Evolutionary conservation across 2,888 invertebrate species (phyloP), one percentile per base, ranked within the genome.

Genomic region (Drosophila austrosaltans): DNA sequence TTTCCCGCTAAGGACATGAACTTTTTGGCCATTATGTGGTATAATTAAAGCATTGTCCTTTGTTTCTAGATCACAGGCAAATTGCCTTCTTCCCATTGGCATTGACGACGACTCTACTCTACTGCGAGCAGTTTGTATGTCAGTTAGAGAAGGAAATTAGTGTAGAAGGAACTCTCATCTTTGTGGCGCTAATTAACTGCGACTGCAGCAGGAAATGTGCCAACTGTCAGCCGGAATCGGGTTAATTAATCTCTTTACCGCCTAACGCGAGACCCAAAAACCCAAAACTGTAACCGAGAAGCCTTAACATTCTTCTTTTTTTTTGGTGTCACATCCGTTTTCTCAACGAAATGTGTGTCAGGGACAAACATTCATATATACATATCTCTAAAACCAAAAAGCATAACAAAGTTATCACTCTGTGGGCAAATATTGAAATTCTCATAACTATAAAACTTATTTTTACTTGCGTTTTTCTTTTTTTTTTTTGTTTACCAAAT

Each of bases 201-300:
- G 65, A 71, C 56, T 74, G 54, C 63, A 72, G 74, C 64, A 75
- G 85, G 87, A 85, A 85, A 83, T 81, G 87, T 89, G 85, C 77
- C 84, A 77, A 83, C 81, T 83, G 77, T 79, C 86, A 79, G 79
- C 74, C 85, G 85, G 89, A 89, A 84, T 75, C 63, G 70, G 48
- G 63, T 78, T 84, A 87, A 85, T 89, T 85, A 85, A 85, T 89
- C 79, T 81, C 79, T 79, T 89, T 89, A 87, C 89, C 87, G 85
- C 75, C 63, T 53, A 58, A 56, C 65, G 10, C 62, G 30, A 58
- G 16, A 36, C 10, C 20, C 39, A 30, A 28, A 53, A n/a, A 53
- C 42, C 7, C 6, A 40, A 58, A 53, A 12, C 39, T 53, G 57
- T 65, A 66, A 66, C 54, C 59, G 42, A 61, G 60, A 42, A 39